Base-by-base conservation (phyloP, 1,140 invertebrate genomes). In the Musca domestica region DNA sequence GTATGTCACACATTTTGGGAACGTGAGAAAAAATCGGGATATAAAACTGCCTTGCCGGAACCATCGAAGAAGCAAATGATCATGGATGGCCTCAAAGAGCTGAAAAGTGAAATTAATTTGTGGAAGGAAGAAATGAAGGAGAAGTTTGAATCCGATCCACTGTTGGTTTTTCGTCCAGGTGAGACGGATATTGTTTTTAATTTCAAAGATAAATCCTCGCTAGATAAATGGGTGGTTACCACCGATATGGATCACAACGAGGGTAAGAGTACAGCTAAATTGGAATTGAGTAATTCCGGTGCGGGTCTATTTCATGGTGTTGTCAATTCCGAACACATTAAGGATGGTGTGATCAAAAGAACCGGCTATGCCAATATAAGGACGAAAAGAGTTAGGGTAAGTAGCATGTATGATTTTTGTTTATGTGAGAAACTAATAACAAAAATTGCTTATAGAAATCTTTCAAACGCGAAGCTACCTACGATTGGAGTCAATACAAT, bases 401-500 rank as follows among this genome's bases (percentile, higher is more conserved):
- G 83, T 81, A 25, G 63, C 52, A 15, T n/a, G n/a, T n/a, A n/a
- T n/a, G n/a, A 66, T 51, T 15, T 49, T 49, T 48, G 25, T 61
- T 49, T 49, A 9, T 23, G n/a, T n/a, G n/a, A n/a, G n/a, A n/a
- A n/a, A n/a, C n/a, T n/a, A n/a, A n/a, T n/a, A n/a, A n/a, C n/a
- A n/a, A n/a, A n/a, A n/a, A n/a, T n/a, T n/a, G n/a, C n/a, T n/a
- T 85, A 51, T 77, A 91, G 86, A 94, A 90, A 88, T 93, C 95
- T n/a, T 98, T 98, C 80, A 87, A 89, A 76, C 84, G 92, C 15
- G 84, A 88, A 14, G 47, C 83, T 12, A 86, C 85, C 27, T 88
- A 87, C 73, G 86, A 95, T 74, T 98, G 93, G 93, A 72, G 71
- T 1, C 48, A 79, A 1, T 98, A 94, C 75, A 96, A 93, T 63